Evolutionary conservation across 2,888 invertebrate genomes (phyloP).

Genomic region (Eurytoma adleriae): DNA sequence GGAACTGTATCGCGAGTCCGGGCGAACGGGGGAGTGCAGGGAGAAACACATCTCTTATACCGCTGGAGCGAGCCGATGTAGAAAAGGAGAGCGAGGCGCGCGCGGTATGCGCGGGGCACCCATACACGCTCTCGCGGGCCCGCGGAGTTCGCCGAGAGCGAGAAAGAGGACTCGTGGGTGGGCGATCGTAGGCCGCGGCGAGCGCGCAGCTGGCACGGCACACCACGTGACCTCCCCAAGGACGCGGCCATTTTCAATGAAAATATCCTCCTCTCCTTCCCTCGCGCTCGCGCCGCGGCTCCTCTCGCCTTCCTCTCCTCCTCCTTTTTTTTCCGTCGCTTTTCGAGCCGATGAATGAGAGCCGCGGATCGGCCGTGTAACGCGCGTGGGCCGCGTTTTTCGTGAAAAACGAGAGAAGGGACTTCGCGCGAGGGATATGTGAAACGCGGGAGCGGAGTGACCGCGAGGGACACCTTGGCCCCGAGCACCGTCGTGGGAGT

Average conservation of each 20-base stretch:
- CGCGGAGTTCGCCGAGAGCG: slow-evolving; percentile 28
- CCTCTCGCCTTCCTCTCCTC: background rate
- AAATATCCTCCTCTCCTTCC: slow-evolving; percentile 9
- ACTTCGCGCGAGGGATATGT: background rate
- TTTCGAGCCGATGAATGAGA: slow-evolving; percentile 29
- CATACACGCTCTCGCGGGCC: background rate
- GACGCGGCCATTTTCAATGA: slow-evolving; percentile 62
- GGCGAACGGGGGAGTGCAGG: too few relatives aligned
- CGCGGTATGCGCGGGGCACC: too few relatives aligned
- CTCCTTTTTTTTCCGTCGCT: background rate
- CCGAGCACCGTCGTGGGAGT: too few relatives aligned
- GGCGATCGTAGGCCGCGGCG: slow-evolving; percentile 56
- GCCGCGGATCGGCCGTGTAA: background rate
- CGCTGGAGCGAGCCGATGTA: too few relatives aligned
- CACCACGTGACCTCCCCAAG: slow-evolving; percentile 72
- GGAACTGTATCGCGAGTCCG: too few relatives aligned
- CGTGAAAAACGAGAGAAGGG: slow-evolving; percentile 3
- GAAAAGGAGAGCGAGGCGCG: too few relatives aligned
- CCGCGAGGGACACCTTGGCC: too few relatives aligned
- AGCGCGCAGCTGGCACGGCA: slow-evolving; percentile 58
- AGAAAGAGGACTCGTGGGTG: slow-evolving; percentile 63
- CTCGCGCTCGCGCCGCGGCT: background rate
- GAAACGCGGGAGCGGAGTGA: too few relatives aligned
- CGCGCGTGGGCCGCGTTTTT: slow-evolving; percentile 7
- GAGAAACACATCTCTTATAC: too few relatives aligned